These are phyloP conservation scores for Tyrophagus putrescentiae DNA, from an alignment of 1,140 invertebrate species.

Conservation along the genomic window DNA sequence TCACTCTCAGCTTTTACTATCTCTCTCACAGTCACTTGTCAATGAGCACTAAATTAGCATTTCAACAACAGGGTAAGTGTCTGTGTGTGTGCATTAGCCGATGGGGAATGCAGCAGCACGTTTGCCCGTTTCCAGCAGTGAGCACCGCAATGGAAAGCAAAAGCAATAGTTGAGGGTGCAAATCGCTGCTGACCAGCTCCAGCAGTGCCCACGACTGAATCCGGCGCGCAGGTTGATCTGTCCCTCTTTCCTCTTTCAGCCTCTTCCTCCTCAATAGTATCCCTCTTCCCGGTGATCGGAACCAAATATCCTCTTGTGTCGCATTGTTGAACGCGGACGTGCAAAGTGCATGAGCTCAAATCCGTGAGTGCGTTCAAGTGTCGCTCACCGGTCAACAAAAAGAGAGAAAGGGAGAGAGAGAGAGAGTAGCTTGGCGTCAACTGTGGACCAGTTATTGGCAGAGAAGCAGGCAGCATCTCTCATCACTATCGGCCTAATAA, in stretches of 20 bases:
- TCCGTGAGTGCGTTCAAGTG: background rate
- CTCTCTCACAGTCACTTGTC: background rate
- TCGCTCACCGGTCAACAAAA: background rate
- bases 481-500: constrained; percentile 5
- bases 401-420: background rate
- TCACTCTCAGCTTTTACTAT: background rate
- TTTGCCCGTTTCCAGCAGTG: too few species aligned
- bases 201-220: too few species aligned
- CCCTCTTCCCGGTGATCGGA: background rate
- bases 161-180: too few species aligned
- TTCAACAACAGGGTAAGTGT: background rate
- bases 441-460: background rate
- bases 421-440: background rate
- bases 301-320: background rate
- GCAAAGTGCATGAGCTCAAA: constrained; percentile 6
- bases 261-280: background rate
- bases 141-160: constrained; percentile 3
- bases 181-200: too few species aligned
- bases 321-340: constrained; percentile 8
- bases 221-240: too few species aligned
- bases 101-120: too few species aligned
- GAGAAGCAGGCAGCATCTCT: too few species aligned
- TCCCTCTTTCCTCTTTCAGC: too few species aligned
- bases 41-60: background rate
- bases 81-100: background rate